Conservation (phyloP, 2,113 vertebrate genomes). For the Pluvialis apricaria region DNA sequence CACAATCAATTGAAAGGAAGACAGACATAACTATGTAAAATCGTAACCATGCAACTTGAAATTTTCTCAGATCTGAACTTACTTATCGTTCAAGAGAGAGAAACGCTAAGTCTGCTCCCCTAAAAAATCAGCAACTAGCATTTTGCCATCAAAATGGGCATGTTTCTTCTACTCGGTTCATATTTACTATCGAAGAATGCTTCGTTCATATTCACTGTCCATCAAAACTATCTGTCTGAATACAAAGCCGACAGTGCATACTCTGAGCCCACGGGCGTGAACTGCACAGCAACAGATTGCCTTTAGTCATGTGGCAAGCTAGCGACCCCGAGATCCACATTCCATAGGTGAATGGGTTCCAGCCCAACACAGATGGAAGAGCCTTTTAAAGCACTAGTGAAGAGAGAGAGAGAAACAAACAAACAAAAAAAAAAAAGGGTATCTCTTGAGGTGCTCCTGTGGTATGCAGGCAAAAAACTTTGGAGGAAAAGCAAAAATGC, state of each 20-base stretch:
- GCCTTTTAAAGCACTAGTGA: slow-evolving; percentile 59
- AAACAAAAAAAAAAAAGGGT: not conserved
- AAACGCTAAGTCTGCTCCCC: not conserved
- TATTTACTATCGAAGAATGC: not conserved
- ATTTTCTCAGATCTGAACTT: not conserved
- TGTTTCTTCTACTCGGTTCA: not conserved
- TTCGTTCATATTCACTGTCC: not conserved
- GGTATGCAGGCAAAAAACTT: not conserved
- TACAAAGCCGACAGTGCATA: slow-evolving; percentile 37
- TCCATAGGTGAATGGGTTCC: slow-evolving; percentile 55
- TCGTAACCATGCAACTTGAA: not conserved
- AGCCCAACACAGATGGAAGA: slow-evolving; percentile 59
- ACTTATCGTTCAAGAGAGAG: not conserved
- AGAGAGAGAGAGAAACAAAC: slow-evolving; percentile 38
- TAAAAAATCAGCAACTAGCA: not conserved
- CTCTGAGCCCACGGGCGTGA: not conserved
- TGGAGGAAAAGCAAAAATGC: slow-evolving; percentile 12
- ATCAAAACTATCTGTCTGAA: slow-evolving; percentile 2
- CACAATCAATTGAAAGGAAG: not conserved
- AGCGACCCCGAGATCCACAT: slow-evolving; percentile 35
- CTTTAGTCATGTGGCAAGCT: slow-evolving; percentile 42
- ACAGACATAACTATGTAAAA: not conserved
- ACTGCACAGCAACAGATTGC: slow-evolving; percentile 43
- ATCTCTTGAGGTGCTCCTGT: slow-evolving; percentile 26
- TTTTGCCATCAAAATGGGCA: not conserved